Percentiles rank a stretch among this genome's conserved stretches.
These are phyloP conservation scores for Hydrolagus affinis DNA, from an alignment of 2,113 vertebrate genomes.

Conservation along the genomic window DNA sequence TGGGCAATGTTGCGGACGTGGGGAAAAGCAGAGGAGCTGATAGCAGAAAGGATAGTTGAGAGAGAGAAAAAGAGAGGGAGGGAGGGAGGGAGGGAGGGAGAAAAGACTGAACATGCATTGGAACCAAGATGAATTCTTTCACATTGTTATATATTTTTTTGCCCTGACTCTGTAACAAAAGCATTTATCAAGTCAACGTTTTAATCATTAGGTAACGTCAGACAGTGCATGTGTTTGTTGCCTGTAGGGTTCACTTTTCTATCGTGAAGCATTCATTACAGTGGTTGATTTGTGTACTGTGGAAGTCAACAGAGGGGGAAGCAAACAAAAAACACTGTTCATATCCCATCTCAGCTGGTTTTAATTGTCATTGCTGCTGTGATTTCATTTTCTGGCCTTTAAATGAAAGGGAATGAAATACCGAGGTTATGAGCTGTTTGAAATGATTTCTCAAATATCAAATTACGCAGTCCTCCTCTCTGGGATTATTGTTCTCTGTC, in stretches of 20 bases:
- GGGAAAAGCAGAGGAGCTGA: too few relatives aligned
- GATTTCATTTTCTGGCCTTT: background rate
- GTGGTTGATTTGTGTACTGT: background rate
- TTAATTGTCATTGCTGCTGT: background rate
- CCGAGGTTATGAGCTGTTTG: background rate
- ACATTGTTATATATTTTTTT: constrained; percentile 24
- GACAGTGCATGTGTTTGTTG: background rate
- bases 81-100: constrained; percentile 50
- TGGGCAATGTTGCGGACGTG: too few relatives aligned
- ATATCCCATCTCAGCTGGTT: too few relatives aligned
- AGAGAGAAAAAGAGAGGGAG: constrained; percentile 46
- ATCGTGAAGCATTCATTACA: background rate
- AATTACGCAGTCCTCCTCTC: background rate
- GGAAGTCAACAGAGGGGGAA: background rate
- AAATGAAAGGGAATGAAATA: too few relatives aligned
- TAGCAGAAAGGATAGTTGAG: constrained; percentile 51
- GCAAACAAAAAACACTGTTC: too few relatives aligned
- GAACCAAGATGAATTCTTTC: too few relatives aligned
- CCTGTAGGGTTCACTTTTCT: background rate
- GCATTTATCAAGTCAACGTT: background rate
- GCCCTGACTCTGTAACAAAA: constrained; percentile 39
- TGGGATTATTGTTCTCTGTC: background rate
- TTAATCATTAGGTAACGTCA: background rate
- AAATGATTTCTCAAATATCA: too few relatives aligned
- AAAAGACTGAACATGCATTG: constrained; percentile 34